Conservation (phyloP, 2,888 invertebrate genomes). For the Drosophila crucigera region DNA sequence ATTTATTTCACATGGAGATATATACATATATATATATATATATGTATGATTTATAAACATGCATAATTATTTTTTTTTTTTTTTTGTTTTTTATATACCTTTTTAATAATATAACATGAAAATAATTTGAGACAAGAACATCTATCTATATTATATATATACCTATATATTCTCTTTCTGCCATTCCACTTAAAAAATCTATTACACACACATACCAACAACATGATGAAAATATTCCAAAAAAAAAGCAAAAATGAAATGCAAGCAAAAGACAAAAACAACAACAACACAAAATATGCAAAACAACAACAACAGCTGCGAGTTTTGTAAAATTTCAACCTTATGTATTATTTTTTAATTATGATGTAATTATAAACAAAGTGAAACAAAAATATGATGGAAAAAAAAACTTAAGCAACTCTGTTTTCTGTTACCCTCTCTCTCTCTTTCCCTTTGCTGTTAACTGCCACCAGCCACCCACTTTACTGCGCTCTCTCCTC, state of each 20-base stretch:
- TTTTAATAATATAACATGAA: slow-evolving; percentile 73
- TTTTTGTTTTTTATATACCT: slow-evolving; percentile 66
- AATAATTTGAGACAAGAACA: slow-evolving; percentile 52
- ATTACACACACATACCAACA: slow-evolving; percentile 38
- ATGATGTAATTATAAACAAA: slow-evolving; percentile 85
- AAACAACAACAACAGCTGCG: slow-evolving; percentile 60
- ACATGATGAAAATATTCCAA: slow-evolving; percentile 34
- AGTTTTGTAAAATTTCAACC: slow-evolving; percentile 80
- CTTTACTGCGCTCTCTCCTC: slow-evolving; percentile 4
- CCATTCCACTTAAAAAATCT: slow-evolving; percentile 63
- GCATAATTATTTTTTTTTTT: slow-evolving; percentile 49
- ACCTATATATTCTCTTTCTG: slow-evolving; percentile 61
- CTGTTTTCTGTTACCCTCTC: slow-evolving; percentile 56
- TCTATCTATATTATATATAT: slow-evolving; percentile 19
- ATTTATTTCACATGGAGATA: slow-evolving; percentile 78
- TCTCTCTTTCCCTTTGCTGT: slow-evolving; percentile 7
- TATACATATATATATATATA: slow-evolving; percentile 42
- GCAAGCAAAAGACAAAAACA: slow-evolving; percentile 27
- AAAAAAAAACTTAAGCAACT: slow-evolving; percentile 65
- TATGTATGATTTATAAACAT: slow-evolving; percentile 39
- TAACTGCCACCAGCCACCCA: slow-evolving; percentile 10
- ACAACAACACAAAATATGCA: slow-evolving; percentile 55
- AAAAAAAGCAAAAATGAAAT: slow-evolving; percentile 35
- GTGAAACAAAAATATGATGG: slow-evolving; percentile 80
- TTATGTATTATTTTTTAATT: slow-evolving; percentile 85